Evolutionary conservation across 2,797 vertebrate genomes (phyloP).

Genomic region (Darevskia nairensis): DNA sequence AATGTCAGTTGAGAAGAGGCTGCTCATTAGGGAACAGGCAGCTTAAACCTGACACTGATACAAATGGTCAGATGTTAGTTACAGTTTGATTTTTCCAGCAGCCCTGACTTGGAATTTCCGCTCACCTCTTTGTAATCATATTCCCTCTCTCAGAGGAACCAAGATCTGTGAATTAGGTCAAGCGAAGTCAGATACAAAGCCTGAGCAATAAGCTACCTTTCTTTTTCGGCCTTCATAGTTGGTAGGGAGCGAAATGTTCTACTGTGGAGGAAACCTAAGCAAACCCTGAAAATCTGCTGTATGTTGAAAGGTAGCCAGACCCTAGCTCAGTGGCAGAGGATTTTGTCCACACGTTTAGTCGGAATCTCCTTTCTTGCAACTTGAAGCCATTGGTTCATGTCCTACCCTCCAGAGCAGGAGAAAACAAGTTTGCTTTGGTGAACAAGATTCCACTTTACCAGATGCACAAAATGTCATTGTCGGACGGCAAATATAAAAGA

Average conservation of each 20-base stretch:
- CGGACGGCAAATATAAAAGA: neutral
- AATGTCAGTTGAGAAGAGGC: neutral
- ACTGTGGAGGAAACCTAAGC: rapidly evolving
- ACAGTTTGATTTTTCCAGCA: neutral
- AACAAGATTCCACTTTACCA: too few relatives aligned
- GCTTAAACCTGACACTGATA: constrained; percentile 21
- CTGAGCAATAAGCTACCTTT: rapidly evolving
- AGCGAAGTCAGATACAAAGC: neutral
- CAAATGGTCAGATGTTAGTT: neutral
- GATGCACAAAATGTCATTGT: too few relatives aligned
- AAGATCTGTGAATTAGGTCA: neutral
- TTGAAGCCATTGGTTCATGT: too few relatives aligned
- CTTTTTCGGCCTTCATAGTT: constrained; percentile 24
- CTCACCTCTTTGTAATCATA: constrained; percentile 11
- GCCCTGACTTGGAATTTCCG: neutral
- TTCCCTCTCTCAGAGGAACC: constrained; percentile 20
- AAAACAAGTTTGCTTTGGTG: neutral
- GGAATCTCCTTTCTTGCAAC: too few relatives aligned
- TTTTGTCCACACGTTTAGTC: neutral
- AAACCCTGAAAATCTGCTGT: neutral
- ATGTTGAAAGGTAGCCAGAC: neutral
- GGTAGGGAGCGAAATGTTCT: neutral
- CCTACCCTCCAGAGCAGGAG: too few relatives aligned
- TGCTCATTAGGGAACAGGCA: neutral
- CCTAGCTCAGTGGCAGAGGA: too few relatives aligned